Percentiles rank a stretch among this genome's conserved stretches.
These are phyloP conservation scores for Hormiphora californensis DNA, from an alignment of 37 sponge, comb jelly and placozoan species.

Conservation along the genomic window DNA sequence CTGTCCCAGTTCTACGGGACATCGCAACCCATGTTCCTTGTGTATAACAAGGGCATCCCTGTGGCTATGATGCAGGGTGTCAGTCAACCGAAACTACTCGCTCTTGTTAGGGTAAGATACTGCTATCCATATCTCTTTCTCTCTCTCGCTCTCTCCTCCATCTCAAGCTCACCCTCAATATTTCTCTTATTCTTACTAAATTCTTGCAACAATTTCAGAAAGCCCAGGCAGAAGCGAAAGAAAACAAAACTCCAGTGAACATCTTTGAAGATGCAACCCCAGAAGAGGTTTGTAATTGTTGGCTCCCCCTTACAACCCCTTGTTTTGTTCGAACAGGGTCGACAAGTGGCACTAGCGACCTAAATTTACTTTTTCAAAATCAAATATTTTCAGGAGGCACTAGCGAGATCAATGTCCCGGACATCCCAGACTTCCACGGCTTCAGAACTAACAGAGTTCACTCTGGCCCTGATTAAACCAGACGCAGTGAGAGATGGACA, in stretches of 20 bases:
- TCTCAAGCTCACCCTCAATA: too few relatives aligned
- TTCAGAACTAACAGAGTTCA: conserved; percentile 28
- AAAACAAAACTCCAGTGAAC: conserved; percentile 20
- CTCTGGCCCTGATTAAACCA: conserved; percentile 35
- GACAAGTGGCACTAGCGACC: too few relatives aligned
- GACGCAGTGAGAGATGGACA: conserved; percentile 36
- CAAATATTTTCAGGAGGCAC: neutral
- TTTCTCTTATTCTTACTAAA: neutral
- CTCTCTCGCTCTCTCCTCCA: neutral
- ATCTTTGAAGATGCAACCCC: conserved; percentile 40
- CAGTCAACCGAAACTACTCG: conserved; percentile 41
- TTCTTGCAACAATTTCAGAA: neutral
- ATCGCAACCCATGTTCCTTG: conserved; percentile 15
- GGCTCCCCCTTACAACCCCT: neutral
- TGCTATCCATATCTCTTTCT: neutral
- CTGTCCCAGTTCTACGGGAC: conserved; percentile 18
- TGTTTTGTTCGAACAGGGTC: too few relatives aligned
- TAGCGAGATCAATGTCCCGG: neutral
- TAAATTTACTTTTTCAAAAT: neutral
- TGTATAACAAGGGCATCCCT: conserved; percentile 1
- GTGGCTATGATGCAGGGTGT: neutral
- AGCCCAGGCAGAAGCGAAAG: neutral
- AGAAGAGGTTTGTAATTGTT: conserved; percentile 9
- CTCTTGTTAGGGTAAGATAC: conserved; percentile 10
- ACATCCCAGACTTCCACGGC: conserved; percentile 19